Evolutionary conservation across 2,797 vertebrate genomes (phyloP).

Genomic region (Nannoperca obscura): DNA sequence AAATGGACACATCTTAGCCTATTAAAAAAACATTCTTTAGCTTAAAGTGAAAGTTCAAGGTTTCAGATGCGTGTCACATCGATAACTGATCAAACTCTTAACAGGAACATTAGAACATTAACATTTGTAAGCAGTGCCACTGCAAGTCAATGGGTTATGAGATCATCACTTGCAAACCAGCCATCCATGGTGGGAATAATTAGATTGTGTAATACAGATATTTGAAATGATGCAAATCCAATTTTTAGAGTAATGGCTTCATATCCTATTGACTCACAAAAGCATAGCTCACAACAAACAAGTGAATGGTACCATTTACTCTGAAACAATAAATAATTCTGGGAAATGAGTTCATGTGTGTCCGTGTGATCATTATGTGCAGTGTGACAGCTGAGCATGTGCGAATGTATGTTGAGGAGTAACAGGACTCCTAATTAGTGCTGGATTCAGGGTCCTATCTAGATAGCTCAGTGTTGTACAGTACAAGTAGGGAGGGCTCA

Average conservation of each 20-base stretch:
- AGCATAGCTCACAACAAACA: constrained; percentile 16
- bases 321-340: constrained; percentile 55
- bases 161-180: constrained; percentile 43
- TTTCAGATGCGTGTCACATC: constrained; percentile 13
- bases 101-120: constrained; percentile 36
- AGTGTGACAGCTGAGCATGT: constrained; percentile 7
- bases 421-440: constrained; percentile 60
- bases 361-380: constrained; percentile 14
- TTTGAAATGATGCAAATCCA: constrained; percentile 42
- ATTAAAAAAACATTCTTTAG: not conserved
- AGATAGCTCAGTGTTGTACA: constrained; percentile 73
- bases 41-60: constrained; percentile 28
- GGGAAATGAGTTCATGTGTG: constrained; percentile 22
- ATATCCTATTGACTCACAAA: constrained; percentile 40
- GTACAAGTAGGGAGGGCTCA: constrained; percentile 60
- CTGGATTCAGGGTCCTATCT: constrained; percentile 53
- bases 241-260: constrained; percentile 44
- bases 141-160: constrained; percentile 50
- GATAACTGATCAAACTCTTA: constrained; percentile 29
- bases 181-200: constrained; percentile 52
- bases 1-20: not conserved
- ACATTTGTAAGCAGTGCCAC: constrained; percentile 37
- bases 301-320: constrained; percentile 8
- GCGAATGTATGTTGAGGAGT: constrained; percentile 42
- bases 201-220: constrained; percentile 48